These are phyloP conservation scores for Coccyzus lansbergi DNA, from an alignment of 2,797 vertebrate genomes.

Conservation along the genomic window DNA sequence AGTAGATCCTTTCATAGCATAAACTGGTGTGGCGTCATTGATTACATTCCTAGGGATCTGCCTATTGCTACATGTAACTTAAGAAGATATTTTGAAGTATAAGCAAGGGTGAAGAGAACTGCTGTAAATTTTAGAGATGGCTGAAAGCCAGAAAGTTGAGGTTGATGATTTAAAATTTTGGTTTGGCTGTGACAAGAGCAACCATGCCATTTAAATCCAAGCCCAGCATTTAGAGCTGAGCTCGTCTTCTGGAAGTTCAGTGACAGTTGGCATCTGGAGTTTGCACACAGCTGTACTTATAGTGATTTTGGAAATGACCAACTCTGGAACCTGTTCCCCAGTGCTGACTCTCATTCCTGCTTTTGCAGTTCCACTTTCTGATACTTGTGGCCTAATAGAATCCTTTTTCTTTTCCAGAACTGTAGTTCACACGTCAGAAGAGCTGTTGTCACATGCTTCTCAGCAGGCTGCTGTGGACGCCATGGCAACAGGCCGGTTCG, in stretches of 20 bases:
- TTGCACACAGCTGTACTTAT: background rate
- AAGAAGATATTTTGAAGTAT: background rate
- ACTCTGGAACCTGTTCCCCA: background rate
- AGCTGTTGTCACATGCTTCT: constrained; percentile 98
- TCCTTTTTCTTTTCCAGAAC: constrained; percentile 81
- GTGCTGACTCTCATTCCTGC: background rate
- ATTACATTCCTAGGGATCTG: background rate
- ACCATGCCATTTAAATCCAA: background rate
- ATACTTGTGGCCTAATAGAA: background rate
- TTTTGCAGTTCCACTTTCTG: background rate
- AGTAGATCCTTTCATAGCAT: background rate
- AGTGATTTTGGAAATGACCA: background rate
- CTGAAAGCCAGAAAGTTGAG: background rate
- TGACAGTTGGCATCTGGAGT: background rate
- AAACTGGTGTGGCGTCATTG: background rate
- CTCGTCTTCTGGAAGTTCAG: background rate
- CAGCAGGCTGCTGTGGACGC: constrained; percentile 95
- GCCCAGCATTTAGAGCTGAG: background rate
- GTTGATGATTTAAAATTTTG: background rate
- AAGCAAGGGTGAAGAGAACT: background rate
- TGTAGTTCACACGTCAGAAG: constrained; percentile 98
- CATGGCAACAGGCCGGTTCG: constrained; percentile 97
- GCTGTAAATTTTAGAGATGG: background rate
- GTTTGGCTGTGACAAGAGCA: background rate
- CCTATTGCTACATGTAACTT: background rate